phyloP scores from a whole-genome alignment of 2,113 vertebrate species.

The Heterotis niloticus region DNA sequence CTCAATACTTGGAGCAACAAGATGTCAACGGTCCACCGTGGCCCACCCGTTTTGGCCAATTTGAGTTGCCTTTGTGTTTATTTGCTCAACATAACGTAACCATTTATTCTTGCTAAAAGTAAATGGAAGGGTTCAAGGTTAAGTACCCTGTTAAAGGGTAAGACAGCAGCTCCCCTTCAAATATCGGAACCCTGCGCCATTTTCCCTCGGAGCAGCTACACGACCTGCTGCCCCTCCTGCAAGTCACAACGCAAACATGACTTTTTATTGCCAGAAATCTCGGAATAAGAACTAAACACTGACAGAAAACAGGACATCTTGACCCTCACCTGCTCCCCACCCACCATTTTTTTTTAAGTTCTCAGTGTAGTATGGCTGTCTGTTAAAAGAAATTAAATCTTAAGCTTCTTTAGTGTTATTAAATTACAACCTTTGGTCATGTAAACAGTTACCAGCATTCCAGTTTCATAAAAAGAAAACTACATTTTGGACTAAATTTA shows the following conservation, averaged over 20 bases:
- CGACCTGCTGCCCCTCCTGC: too few species aligned
- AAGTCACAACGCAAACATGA: background rate
- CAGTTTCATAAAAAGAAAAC: conserved; percentile 14
- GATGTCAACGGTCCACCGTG: too few species aligned
- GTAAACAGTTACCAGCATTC: conserved; percentile 21
- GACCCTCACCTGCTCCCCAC: background rate
- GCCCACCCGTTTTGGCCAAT: background rate
- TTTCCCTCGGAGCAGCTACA: background rate
- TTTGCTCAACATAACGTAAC: background rate
- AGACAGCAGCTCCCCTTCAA: background rate
- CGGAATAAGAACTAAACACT: background rate
- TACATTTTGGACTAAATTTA: conserved; percentile 16
- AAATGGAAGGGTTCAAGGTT: background rate
- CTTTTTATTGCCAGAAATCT: background rate
- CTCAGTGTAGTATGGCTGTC: conserved; percentile 27
- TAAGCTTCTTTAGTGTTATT: conserved; percentile 22
- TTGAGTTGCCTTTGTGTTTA: background rate
- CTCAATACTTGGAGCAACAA: background rate
- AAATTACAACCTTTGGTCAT: conserved; percentile 30
- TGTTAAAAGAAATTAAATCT: conserved; percentile 5
- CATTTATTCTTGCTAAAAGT: background rate
- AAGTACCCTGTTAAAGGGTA: too few species aligned
- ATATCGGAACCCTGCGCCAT: background rate
- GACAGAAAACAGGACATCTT: background rate
- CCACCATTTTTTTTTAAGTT: background rate